Percentiles rank a stretch among this genome's conserved stretches.
Evolutionary conservation across 2,888 invertebrate species (phyloP).

Genomic region (Tillus elongatus): DNA sequence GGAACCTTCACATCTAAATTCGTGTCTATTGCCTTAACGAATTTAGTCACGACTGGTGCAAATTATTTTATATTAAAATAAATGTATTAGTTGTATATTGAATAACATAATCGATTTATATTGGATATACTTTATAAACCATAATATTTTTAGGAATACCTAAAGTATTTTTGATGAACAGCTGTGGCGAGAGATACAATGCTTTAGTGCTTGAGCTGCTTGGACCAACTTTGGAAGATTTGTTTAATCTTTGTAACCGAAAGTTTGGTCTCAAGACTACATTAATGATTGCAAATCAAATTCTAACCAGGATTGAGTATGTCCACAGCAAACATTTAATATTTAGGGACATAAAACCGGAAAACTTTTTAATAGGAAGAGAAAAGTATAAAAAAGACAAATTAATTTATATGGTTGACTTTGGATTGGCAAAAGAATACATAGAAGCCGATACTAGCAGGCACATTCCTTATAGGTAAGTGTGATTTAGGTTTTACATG

Average conservation of each 20-base stretch:
- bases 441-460: slow-evolving; percentile 99
- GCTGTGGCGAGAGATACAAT: slow-evolving; percentile 62
- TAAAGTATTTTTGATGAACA: slow-evolving; percentile 64
- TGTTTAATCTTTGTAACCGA: slow-evolving; percentile 62
- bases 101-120: no score
- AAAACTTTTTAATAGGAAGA: slow-evolving; percentile 98
- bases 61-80: no score
- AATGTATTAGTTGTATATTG: no score
- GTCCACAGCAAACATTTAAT: slow-evolving; percentile 98
- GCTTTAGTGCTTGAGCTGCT: slow-evolving; percentile 65
- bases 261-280: slow-evolving; percentile 65
- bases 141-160: slow-evolving; percentile 54
- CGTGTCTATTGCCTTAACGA: no score
- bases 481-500: neutral
- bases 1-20: no score
- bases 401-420: slow-evolving; percentile 99
- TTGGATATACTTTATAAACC: no score
- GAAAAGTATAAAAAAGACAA: slow-evolving; percentile 96
- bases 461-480: slow-evolving; percentile 87
- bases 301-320: slow-evolving; percentile 94
- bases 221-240: slow-evolving; percentile 63
- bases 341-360: slow-evolving; percentile 98
- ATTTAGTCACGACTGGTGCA: no score
- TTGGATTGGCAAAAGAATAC: slow-evolving; percentile 99
- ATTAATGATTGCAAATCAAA: slow-evolving; percentile 61